phyloP scores from a whole-genome alignment of 2,888 invertebrate genomes.

The Athalia circularis region DNA sequence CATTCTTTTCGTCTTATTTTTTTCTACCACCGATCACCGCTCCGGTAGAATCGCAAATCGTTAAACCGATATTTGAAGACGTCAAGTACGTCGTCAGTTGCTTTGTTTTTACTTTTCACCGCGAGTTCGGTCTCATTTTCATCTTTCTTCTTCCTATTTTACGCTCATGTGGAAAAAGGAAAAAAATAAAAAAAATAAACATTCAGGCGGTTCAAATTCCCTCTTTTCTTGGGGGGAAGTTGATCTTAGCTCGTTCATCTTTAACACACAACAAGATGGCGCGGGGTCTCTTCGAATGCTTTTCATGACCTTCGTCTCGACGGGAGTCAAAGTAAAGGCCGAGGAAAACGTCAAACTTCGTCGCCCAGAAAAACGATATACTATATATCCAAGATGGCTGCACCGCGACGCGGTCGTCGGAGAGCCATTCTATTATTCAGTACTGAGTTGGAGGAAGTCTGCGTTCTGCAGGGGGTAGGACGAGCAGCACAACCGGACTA shows the following conservation, averaged over 20 bases:
- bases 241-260: slow-evolving; percentile 16
- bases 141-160: neutral
- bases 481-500: neutral
- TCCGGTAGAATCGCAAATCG: too few species aligned
- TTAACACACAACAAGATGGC: neutral
- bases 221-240: neutral
- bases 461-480: slow-evolving; percentile 16
- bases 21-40: too few species aligned
- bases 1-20: too few species aligned
- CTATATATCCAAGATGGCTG: slow-evolving; percentile 35
- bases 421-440: slow-evolving; percentile 43
- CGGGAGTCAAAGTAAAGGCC: neutral
- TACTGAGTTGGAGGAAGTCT: slow-evolving; percentile 29
- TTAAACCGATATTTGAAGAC: too few species aligned
- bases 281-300: slow-evolving; percentile 5
- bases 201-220: neutral
- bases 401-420: slow-evolving; percentile 21
- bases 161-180: neutral
- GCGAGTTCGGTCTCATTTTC: neutral
- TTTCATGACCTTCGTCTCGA: slow-evolving; percentile 17
- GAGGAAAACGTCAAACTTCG: slow-evolving; percentile 29
- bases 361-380: slow-evolving; percentile 35
- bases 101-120: neutral
- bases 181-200: neutral
- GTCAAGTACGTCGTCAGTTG: neutral